A percentile compares a stretch with the other conserved stretches of the same genome.
Evolutionary conservation across 2,113 vertebrate species (phyloP).

Genomic region (Hippotragus niger): DNA sequence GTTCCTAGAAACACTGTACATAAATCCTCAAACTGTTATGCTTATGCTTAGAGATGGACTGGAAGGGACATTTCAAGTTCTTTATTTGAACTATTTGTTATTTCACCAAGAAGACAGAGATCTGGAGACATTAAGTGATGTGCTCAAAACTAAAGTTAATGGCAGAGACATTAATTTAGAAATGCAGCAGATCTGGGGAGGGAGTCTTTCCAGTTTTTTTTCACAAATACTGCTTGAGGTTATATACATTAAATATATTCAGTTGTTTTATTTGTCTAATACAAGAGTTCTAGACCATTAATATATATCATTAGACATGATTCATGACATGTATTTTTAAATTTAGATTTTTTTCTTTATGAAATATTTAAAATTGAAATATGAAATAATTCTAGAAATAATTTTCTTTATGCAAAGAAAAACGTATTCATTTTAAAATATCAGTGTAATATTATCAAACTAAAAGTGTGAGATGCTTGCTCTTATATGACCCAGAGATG

Average conservation of each 20-base stretch:
- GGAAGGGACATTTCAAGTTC: background rate
- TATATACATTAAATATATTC: background rate
- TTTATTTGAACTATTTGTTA: background rate
- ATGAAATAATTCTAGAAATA: background rate
- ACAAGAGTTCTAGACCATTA: background rate
- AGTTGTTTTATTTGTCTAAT: background rate
- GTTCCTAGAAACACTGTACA: background rate
- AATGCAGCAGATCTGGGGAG: background rate
- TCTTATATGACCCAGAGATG: background rate
- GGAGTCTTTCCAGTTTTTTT: background rate
- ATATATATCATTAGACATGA: background rate
- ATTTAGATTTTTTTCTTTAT: background rate
- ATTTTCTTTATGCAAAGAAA: background rate
- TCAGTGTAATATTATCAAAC: background rate
- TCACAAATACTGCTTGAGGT: background rate
- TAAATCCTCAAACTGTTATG: background rate
- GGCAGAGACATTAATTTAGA: background rate
- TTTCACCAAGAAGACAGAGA: background rate
- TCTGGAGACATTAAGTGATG: background rate
- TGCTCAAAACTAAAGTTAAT: background rate
- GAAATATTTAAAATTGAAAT: background rate
- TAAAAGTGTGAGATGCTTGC: background rate
- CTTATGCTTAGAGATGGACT: background rate
- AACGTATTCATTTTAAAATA: background rate
- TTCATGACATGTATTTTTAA: background rate